Conservation (phyloP, 2,888 invertebrate genomes). For the Apotomis betuletana region DNA sequence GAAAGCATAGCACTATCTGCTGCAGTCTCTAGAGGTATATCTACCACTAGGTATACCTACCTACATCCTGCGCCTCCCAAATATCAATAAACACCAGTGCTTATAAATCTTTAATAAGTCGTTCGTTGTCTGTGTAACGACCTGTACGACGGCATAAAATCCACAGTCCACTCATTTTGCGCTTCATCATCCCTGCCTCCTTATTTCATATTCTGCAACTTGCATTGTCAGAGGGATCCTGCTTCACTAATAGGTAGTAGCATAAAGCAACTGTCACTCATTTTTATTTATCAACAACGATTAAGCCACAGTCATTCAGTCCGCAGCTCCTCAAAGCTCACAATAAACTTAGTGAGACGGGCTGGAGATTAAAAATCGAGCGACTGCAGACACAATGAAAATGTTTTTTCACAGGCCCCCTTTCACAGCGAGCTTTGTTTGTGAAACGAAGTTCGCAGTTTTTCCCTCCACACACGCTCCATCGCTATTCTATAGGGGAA, state of each 20-base stretch:
- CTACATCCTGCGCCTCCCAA: no score
- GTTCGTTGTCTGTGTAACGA: no score
- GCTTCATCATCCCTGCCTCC: no score
- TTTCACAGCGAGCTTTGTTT: conserved; percentile 78
- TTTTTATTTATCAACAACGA: conserved; percentile 54
- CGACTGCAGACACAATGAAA: conserved; percentile 80
- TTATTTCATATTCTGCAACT: no score
- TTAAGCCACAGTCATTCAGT: conserved; percentile 57
- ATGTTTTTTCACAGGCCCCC: conserved; percentile 78
- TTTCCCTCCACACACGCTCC: conserved; percentile 73
- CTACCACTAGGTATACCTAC: no score
- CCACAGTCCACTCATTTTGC: no score
- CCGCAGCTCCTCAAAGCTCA: conserved; percentile 62
- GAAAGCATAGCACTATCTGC: no score
- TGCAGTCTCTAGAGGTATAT: no score
- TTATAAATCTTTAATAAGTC: no score
- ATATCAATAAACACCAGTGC: no score
- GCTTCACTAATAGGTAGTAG: not conserved
- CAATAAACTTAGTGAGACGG: conserved; percentile 75
- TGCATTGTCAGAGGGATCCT: no score
- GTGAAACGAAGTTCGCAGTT: conserved; percentile 79
- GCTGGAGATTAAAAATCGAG: conserved; percentile 81
- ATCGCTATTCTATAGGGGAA: conserved; percentile 69
- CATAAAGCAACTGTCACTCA: not conserved
- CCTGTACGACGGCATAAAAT: no score